phyloP scores from a whole-genome alignment of 2,797 vertebrate species.

The Ibycter americanus region DNA sequence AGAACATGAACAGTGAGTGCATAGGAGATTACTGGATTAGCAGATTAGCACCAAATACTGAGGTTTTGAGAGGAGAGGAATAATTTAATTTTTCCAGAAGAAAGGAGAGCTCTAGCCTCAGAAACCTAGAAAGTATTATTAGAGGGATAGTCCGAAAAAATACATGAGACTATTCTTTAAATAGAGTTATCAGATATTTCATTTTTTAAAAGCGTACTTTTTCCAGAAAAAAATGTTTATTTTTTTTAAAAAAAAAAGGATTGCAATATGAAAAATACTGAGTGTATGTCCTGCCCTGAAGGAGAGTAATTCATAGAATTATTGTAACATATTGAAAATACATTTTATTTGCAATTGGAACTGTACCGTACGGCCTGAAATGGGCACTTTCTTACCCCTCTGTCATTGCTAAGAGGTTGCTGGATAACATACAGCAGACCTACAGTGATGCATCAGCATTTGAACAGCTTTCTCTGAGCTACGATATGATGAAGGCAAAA shows the following conservation, averaged over 20 bases:
- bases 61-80: neutral
- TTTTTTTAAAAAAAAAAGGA: neutral
- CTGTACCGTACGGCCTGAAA: accelerated
- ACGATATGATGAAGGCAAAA: neutral
- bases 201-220: neutral
- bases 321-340: neutral
- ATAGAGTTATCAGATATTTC: neutral
- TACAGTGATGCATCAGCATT: neutral
- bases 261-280: neutral
- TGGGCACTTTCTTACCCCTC: neutral
- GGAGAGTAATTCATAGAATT: neutral
- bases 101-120: neutral
- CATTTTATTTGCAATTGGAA: neutral
- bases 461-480: neutral
- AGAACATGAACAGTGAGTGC: neutral
- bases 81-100: neutral
- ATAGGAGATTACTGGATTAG: neutral
- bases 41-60: neutral
- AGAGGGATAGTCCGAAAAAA: neutral
- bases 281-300: neutral
- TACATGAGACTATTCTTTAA: accelerated
- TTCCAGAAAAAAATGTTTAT: neutral
- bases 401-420: neutral
- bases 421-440: neutral
- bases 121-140: neutral